Conservation (phyloP, 2,888 invertebrate species). For the Andrena praecox region DNA sequence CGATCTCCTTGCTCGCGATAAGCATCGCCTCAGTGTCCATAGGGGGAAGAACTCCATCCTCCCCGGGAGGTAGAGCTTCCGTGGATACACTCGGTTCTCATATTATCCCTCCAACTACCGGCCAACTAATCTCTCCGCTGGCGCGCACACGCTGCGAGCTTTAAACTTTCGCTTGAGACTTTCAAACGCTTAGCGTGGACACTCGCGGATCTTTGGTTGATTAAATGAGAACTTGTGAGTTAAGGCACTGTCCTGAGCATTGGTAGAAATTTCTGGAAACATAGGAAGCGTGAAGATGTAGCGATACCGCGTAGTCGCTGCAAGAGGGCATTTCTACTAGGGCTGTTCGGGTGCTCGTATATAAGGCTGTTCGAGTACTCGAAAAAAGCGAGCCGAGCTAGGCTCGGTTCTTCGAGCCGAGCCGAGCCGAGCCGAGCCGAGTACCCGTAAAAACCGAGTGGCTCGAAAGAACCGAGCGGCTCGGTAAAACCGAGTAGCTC, state of each 20-base stretch:
- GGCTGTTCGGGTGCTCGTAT: too few relatives aligned
- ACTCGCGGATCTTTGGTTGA: neutral
- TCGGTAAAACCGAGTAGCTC: too few relatives aligned
- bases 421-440: too few relatives aligned
- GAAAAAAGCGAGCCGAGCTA: too few relatives aligned
- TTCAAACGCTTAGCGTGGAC: neutral
- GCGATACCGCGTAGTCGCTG: too few relatives aligned
- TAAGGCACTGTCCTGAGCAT: neutral
- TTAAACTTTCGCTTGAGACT: neutral
- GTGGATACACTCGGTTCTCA: conserved; percentile 16
- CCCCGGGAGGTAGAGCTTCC: neutral
- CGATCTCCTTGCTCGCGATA: conserved; percentile 53
- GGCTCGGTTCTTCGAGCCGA: too few relatives aligned
- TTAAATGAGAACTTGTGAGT: neutral
- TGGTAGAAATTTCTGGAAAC: neutral
- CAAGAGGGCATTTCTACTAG: too few relatives aligned
- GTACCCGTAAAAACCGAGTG: too few relatives aligned
- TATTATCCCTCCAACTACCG: neutral
- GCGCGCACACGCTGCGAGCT: neutral
- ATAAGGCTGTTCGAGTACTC: too few relatives aligned
- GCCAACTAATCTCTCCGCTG: neutral
- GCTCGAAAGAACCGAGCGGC: too few relatives aligned
- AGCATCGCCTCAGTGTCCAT: conserved; percentile 17
- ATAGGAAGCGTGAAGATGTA: neutral
- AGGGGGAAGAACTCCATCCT: conserved; percentile 10